phyloP scores from a whole-genome alignment of 1,140 invertebrate genomes.

The Chelonus insularis region DNA sequence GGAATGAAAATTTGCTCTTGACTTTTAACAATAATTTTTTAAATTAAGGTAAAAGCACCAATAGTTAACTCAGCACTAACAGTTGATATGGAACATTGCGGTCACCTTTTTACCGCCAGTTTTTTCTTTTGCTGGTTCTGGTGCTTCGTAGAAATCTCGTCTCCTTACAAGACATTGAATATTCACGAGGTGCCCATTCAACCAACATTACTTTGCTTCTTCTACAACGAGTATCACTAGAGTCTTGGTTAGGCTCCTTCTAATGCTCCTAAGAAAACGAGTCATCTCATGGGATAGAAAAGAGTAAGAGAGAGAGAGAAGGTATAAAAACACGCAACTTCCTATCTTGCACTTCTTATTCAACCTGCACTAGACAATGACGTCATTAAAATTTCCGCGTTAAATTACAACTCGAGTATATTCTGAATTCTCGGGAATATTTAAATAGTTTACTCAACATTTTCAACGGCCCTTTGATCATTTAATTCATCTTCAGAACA shows the following conservation, averaged over 20 bases:
- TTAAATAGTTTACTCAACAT: background rate
- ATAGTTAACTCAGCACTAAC: too few species aligned
- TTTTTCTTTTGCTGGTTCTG: background rate
- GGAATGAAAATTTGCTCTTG: too few species aligned
- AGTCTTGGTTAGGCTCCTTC: background rate
- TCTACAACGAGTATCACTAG: background rate
- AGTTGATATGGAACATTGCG: too few species aligned
- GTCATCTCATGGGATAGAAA: background rate
- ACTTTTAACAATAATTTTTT: too few species aligned
- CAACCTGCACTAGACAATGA: conserved; percentile 1
- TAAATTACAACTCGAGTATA: background rate
- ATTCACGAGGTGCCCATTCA: conserved; percentile 36
- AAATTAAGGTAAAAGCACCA: too few species aligned
- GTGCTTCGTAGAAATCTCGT: conserved; percentile 32
- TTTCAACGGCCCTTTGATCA: background rate
- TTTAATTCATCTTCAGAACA: too few species aligned
- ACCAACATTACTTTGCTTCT: background rate
- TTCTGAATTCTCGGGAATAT: background rate
- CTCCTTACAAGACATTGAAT: conserved; percentile 39
- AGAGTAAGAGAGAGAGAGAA: background rate
- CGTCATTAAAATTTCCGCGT: conserved; percentile 5
- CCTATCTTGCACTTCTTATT: conserved; percentile 5
- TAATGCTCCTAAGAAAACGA: background rate
- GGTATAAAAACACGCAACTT: background rate
- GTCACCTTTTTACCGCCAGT: background rate